These are phyloP conservation scores for Hyperoplus lanceolatus DNA, from an alignment of 2,797 vertebrate species.

Conservation along the genomic window DNA sequence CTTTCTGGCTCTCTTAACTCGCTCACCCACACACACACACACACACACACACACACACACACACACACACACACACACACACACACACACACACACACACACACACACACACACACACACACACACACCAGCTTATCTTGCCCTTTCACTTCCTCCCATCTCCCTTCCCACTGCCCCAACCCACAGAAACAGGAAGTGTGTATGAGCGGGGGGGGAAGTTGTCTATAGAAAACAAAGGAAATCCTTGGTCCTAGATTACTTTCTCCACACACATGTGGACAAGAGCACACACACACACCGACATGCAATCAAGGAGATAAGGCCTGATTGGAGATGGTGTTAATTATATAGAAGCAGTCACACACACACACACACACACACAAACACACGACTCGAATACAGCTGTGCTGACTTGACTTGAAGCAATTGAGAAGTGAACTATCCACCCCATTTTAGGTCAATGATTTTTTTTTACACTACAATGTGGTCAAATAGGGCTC, in stretches of 20 bases:
- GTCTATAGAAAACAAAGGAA: slow-evolving; percentile 67
- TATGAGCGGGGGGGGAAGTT: slow-evolving; percentile 66
- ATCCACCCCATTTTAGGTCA: slow-evolving; percentile 34
- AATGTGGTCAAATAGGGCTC: slow-evolving; percentile 33
- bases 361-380: slow-evolving; percentile 28
- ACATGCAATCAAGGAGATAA: slow-evolving; percentile 45
- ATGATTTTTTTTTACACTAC: slow-evolving; percentile 15
- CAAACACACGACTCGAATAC: slow-evolving; percentile 30
- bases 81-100: too few species aligned
- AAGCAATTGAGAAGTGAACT: slow-evolving; percentile 44
- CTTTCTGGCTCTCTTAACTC: slow-evolving; percentile 1
- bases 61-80: too few species aligned
- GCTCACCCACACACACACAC: slow-evolving; percentile 12
- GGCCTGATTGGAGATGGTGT: slow-evolving; percentile 43
- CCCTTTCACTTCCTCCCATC: slow-evolving; percentile 49
- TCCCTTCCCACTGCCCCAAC: slow-evolving; percentile 30
- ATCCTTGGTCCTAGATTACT: slow-evolving; percentile 60
- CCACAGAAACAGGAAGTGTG: slow-evolving; percentile 69
- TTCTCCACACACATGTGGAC: slow-evolving; percentile 37
- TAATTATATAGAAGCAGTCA: slow-evolving; percentile 31
- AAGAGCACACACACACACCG: slow-evolving; percentile 17
- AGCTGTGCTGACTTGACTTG: slow-evolving; percentile 47
- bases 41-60: not conserved
- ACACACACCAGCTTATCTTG: slow-evolving; percentile 46
- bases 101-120: slow-evolving; percentile 14